These are phyloP conservation scores for Nomada lathburiana DNA, from an alignment of 2,888 invertebrate genomes.

Conservation along the genomic window DNA sequence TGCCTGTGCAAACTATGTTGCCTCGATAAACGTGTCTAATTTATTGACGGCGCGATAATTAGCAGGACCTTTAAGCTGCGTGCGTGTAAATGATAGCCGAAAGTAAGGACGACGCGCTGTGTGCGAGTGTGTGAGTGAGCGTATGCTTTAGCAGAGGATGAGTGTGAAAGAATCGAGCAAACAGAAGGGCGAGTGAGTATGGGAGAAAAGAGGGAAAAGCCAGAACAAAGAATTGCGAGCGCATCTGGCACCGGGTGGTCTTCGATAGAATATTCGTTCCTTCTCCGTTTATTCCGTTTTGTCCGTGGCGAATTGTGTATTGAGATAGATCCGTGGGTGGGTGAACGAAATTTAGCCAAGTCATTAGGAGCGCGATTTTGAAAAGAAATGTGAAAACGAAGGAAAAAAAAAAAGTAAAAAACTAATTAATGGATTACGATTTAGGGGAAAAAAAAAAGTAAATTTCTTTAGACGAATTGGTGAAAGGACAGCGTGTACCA, in stretches of 20 bases:
- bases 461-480: background rate
- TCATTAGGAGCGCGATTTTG: too few relatives aligned
- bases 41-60: conserved; percentile 70
- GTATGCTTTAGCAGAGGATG: conserved; percentile 15
- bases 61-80: conserved; percentile 53
- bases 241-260: conserved; percentile 40
- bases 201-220: conserved; percentile 3
- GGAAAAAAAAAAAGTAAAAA: background rate
- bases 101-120: conserved; percentile 7
- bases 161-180: conserved; percentile 34
- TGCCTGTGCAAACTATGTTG: conserved; percentile 74
- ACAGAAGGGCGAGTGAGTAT: conserved; percentile 8
- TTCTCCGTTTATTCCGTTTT: background rate
- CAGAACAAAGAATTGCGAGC: conserved; percentile 18
- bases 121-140: conserved; percentile 30
- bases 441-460: too few relatives aligned
- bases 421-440: background rate
- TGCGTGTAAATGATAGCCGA: conserved; percentile 43
- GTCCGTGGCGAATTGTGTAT: background rate
- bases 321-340: background rate
- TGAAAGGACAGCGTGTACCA: conserved; percentile 5
- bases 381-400: too few relatives aligned
- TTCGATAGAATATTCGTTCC: conserved; percentile 17
- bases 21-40: conserved; percentile 76
- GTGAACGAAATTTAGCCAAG: background rate